Base-by-base conservation (phyloP, 2,888 invertebrate genomes). In the Palloptera scutellata region DNA sequence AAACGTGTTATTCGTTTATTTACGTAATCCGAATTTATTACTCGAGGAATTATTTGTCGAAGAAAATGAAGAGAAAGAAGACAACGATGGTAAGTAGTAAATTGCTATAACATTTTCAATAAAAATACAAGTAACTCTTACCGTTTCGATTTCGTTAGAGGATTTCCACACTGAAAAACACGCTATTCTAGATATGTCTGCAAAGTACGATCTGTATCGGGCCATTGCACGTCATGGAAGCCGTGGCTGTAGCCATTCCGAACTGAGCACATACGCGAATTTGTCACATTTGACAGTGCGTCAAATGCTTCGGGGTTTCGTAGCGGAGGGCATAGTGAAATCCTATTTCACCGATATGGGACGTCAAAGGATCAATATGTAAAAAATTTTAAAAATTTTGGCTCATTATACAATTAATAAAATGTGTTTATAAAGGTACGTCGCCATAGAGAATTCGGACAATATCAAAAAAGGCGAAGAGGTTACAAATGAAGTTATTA, bases 11-110 rank as follows among this genome's bases (percentile, higher is more conserved):
- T 78, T 91, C 8, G 82, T 89, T 9, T 86, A 87, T 74, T 80
- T 92, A 40, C 81, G 88, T n/a, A 86, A 90, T 81, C 88, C 89
- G 0, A 83, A 87, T 69, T 76, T 88, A 13, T 86, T 88, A 67
- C 79, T 88, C 8, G 78, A 84, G 30, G 64, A 72, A 45, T 87
- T 88, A 66, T 74, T 87, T 59, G 86, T 86, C 83, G 86, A 87
- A 4, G 85, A 86, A 11, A 82, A 85, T 2, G 85, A 85, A 4
- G 84, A 84, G n/a, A 86, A 85, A 40, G 86, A 82, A 53, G 81
- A 81, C 71, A 69, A 63, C 53, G 72, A 62, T n/a, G 73, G 74
- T 72, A 68, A 13, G 66, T 55, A 12, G 15, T 1, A 12, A 40
- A 20, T 1, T 0, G 10, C 30, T 11, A 13, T 3, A 17, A n/a